Conservation (phyloP, 1,140 invertebrate genomes). For the Liolophura sinensis region DNA sequence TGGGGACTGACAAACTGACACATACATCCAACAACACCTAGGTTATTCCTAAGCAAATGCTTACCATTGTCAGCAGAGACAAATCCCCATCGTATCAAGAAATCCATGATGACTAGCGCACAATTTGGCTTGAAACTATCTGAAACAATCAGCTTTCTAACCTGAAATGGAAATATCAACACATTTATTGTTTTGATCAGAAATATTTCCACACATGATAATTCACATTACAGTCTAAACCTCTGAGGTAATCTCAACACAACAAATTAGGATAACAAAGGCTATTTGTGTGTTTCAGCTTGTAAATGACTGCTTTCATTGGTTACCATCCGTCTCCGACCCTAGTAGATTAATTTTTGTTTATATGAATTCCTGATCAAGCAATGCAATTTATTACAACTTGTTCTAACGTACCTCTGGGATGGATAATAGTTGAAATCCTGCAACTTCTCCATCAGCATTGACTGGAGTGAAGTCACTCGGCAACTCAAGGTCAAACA, state of each 20-base stretch:
- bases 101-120: conserved; percentile 86
- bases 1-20: too few species aligned
- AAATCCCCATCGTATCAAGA: conserved; percentile 86
- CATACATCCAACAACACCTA: too few species aligned
- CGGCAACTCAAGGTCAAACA: conserved; percentile 92
- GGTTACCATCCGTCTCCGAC: too few species aligned
- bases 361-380: neutral
- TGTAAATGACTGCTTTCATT: too few species aligned
- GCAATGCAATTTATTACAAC: neutral
- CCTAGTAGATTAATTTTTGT: too few species aligned
- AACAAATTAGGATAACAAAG: too few species aligned
- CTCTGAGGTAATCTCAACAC: too few species aligned
- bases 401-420: conserved; percentile 57
- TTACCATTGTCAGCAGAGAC: conserved; percentile 86
- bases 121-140: conserved; percentile 91
- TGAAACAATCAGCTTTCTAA: conserved; percentile 75
- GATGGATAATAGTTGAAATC: conserved; percentile 78
- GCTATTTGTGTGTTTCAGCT: too few species aligned
- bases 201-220: neutral
- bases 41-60: neutral
- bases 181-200: neutral
- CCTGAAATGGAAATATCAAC: conserved; percentile 42
- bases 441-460: conserved; percentile 90
- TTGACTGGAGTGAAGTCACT: conserved; percentile 85
- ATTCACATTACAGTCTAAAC: too few species aligned